These are phyloP conservation scores for Eulemur rufifrons DNA, from an alignment of 2,113 vertebrate species.

Conservation along the genomic window DNA sequence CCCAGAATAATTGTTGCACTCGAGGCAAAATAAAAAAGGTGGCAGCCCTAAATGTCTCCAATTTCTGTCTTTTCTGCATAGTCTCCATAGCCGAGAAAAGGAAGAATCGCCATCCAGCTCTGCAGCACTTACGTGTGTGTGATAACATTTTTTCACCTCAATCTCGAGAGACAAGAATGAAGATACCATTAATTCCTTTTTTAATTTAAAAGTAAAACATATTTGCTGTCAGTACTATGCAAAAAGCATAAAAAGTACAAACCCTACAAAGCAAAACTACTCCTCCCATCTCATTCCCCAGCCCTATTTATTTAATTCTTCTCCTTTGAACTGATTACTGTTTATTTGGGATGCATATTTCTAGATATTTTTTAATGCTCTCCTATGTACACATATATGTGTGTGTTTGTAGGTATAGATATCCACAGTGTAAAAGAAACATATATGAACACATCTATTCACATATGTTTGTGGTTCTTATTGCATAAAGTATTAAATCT, in stretches of 20 bases:
- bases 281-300: not conserved
- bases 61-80: not conserved
- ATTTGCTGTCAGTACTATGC: not conserved
- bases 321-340: not conserved
- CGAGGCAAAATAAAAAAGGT: slow-evolving; percentile 34
- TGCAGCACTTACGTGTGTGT: not conserved
- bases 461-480: not conserved
- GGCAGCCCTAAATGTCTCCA: not conserved
- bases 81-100: not conserved
- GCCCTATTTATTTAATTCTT: not conserved
- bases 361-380: not conserved
- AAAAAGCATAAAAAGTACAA: not conserved
- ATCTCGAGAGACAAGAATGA: not conserved
- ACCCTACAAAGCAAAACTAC: not conserved
- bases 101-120: not conserved
- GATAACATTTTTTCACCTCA: not conserved
- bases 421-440: not conserved
- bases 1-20: slow-evolving; percentile 28
- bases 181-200: not conserved
- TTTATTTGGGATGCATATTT: not conserved
- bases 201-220: not conserved
- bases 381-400: not conserved
- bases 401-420: not conserved
- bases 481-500: not conserved
- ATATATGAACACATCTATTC: not conserved